A percentile compares a stretch with the other conserved stretches of the same genome.
phyloP scores from a whole-genome alignment of 2,797 vertebrate species.

The Sebastes matsubarae region DNA sequence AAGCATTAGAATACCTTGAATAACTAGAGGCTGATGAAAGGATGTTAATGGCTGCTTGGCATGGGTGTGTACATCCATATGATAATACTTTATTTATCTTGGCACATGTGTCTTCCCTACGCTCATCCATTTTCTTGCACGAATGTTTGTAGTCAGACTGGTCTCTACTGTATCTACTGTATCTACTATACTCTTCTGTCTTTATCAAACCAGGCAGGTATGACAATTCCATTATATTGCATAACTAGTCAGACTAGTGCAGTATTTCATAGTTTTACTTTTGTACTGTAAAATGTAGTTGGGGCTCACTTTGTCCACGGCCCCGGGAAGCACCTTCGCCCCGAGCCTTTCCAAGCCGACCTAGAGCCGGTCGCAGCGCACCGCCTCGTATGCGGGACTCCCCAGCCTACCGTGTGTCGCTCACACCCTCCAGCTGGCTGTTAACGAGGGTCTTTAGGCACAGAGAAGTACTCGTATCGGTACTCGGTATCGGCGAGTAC shows the following conservation, averaged over 20 bases:
- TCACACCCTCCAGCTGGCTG: too few species aligned
- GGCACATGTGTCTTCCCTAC: not conserved
- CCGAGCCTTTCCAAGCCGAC: too few species aligned
- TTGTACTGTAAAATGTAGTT: too few species aligned
- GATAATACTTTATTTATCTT: not conserved
- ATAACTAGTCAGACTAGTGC: not conserved
- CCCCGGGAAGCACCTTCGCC: too few species aligned
- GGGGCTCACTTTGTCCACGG: too few species aligned
- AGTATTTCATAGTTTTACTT: not conserved
- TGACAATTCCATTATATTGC: not conserved
- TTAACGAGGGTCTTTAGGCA: too few species aligned
- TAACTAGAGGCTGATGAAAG: not conserved
- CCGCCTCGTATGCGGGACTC: too few species aligned
- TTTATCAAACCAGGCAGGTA: not conserved
- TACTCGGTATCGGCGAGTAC: too few species aligned
- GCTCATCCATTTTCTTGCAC: not conserved
- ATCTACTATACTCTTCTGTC: not conserved
- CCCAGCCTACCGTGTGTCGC: too few species aligned
- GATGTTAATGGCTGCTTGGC: not conserved
- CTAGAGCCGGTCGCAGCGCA: too few species aligned
- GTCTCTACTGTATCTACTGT: not conserved
- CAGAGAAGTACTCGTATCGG: too few species aligned
- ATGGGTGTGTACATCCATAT: not conserved
- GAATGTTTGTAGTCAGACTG: not conserved
- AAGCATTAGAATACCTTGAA: not conserved